Percentiles rank a stretch among this genome's conserved stretches.
phyloP scores from a whole-genome alignment of 2,113 vertebrate species.

The Arothron firmamentum region DNA sequence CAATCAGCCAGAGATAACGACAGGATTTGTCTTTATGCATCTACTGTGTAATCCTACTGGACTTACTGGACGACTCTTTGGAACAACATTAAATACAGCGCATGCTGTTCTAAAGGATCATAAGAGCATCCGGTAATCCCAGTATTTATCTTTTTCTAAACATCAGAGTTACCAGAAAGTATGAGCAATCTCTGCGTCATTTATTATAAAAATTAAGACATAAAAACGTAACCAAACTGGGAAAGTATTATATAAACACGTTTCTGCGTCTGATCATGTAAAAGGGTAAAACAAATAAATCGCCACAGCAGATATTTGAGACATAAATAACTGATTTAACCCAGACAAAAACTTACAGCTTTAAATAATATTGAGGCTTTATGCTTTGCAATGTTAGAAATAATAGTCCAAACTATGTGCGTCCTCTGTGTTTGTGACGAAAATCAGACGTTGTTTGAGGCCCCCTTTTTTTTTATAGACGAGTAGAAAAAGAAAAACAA shows the following conservation, averaged over 20 bases:
- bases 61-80: conserved; percentile 34
- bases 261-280: conserved; percentile 3
- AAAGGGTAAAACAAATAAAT: conserved; percentile 16
- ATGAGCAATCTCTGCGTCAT: conserved; percentile 31
- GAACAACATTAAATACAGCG: conserved; percentile 41
- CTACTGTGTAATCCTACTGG: conserved; percentile 40
- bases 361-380: conserved; percentile 63
- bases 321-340: conserved; percentile 43
- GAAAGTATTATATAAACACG: conserved; percentile 7
- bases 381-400: conserved; percentile 46
- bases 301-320: conserved; percentile 11
- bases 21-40: conserved; percentile 42
- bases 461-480: too few species aligned
- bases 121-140: conserved; percentile 21
- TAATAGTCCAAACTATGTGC: conserved; percentile 29
- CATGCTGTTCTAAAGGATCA: conserved; percentile 32
- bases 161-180: conserved; percentile 12
- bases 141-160: conserved; percentile 22
- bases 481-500: too few species aligned
- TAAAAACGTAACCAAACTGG: conserved; percentile 16
- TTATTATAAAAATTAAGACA: conserved; percentile 22
- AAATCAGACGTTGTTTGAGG: too few species aligned
- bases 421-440: not conserved
- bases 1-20: conserved; percentile 52
- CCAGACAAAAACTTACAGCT: conserved; percentile 51